Percentiles rank a stretch among this genome's conserved stretches.
These are phyloP conservation scores for Pangasius sanitwongsei DNA, from an alignment of 2,797 vertebrate genomes.

Conservation along the genomic window DNA sequence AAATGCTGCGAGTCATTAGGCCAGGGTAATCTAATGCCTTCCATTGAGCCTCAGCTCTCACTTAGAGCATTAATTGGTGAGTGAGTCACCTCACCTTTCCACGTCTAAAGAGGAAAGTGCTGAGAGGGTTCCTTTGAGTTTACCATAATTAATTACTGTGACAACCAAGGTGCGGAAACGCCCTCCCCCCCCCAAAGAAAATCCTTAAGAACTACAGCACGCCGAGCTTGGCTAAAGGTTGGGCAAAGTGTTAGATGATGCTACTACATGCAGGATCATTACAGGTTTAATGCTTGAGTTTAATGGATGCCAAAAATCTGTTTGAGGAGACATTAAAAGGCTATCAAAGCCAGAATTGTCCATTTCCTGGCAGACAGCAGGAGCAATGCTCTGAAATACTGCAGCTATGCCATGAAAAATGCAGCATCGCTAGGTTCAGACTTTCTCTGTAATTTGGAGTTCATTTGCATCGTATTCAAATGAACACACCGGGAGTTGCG, in stretches of 20 bases:
- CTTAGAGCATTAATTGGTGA: conserved; percentile 60
- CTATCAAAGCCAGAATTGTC: conserved; percentile 17
- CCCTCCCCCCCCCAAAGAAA: background rate
- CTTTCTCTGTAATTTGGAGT: conserved; percentile 8
- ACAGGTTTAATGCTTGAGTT: background rate
- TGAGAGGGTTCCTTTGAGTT: conserved; percentile 55
- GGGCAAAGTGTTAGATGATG: conserved; percentile 19
- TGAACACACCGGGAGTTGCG: background rate
- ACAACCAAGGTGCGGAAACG: conserved; percentile 22
- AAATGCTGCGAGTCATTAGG: conserved; percentile 56
- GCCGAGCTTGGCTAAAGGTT: conserved; percentile 34
- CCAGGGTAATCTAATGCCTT: conserved; percentile 57
- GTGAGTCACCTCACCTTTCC: conserved; percentile 61
- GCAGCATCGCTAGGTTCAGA: conserved; percentile 3
- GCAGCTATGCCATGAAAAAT: background rate
- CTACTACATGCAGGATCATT: conserved; percentile 14
- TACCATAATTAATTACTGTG: conserved; percentile 53
- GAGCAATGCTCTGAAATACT: background rate
- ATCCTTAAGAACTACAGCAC: conserved; percentile 37
- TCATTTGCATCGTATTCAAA: conserved; percentile 22
- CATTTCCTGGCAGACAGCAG: background rate
- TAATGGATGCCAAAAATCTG: background rate
- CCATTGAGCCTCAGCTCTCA: conserved; percentile 52
- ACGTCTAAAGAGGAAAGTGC: conserved; percentile 48
- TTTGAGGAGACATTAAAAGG: conserved; percentile 16